Evolutionary conservation across 1,140 invertebrate species (phyloP).

Genomic region (Protaetia brevitarsis): DNA sequence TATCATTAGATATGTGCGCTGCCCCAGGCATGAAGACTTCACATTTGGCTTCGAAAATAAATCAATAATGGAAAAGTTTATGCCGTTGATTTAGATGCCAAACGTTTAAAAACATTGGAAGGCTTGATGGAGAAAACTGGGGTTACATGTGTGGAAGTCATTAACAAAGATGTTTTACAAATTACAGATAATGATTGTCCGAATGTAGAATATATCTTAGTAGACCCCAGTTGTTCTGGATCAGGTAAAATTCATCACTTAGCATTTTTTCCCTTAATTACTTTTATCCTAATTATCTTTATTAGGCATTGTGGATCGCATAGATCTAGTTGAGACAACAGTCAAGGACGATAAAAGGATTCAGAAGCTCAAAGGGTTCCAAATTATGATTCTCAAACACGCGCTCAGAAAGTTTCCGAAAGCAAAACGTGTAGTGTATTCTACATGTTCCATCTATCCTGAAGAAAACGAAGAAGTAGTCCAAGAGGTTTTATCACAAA

Average conservation of each 20-base stretch:
- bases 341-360: conserved; percentile 48
- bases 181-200: conserved; percentile 60
- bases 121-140: conserved; percentile 61
- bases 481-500: conserved; percentile 57
- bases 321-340: conserved; percentile 44
- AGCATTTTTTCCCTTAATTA: background rate
- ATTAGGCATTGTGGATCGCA: conserved; percentile 55
- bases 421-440: conserved; percentile 86
- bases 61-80: conserved; percentile 77
- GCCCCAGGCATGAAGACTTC: conserved; percentile 96
- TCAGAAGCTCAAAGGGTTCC: conserved; percentile 72
- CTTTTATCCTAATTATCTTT: conserved; percentile 19
- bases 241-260: conserved; percentile 63
- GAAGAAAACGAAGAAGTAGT: conserved; percentile 94
- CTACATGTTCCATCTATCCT: conserved; percentile 86
- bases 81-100: conserved; percentile 73
- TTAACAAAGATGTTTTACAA: conserved; percentile 70
- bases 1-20: conserved; percentile 88
- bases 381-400: conserved; percentile 80
- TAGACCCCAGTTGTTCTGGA: conserved; percentile 95
- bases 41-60: conserved; percentile 78
- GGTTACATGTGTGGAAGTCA: conserved; percentile 63
- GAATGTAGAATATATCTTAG: conserved; percentile 82
- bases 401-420: conserved; percentile 80
- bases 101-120: conserved; percentile 64